These are phyloP conservation scores for Coronaproctus castanopsis DNA, from an alignment of 2,888 invertebrate species.

Conservation along the genomic window DNA sequence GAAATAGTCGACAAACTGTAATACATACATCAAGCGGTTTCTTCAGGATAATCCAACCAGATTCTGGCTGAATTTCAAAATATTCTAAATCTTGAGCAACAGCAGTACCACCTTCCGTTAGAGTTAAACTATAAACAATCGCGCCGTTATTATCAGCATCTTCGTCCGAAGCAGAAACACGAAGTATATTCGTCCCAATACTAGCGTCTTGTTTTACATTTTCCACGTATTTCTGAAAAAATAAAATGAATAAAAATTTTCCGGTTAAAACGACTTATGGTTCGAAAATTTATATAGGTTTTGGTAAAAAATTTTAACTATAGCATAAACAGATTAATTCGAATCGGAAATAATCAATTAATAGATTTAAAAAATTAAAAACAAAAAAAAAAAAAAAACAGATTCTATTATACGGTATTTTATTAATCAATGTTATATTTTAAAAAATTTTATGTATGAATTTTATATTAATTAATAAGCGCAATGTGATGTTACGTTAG, in stretches of 20 bases:
- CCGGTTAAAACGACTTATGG: background rate
- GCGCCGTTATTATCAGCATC: slow-evolving; percentile 94
- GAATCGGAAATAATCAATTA: too few species aligned
- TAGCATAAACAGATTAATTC: too few species aligned
- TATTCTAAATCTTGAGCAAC: slow-evolving; percentile 79
- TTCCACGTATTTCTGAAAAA: slow-evolving; percentile 80
- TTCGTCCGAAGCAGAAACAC: slow-evolving; percentile 89
- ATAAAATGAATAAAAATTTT: slow-evolving; percentile 19
- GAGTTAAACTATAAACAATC: slow-evolving; percentile 74
- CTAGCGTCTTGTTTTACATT: slow-evolving; percentile 93
- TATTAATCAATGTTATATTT: too few species aligned
- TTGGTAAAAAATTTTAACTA: background rate
- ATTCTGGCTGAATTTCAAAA: slow-evolving; percentile 89
- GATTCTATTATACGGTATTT: too few species aligned
- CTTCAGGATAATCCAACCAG: slow-evolving; percentile 90
- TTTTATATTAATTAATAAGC: too few species aligned
- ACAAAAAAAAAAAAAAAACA: too few species aligned
- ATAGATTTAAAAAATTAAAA: too few species aligned
- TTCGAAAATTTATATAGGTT: background rate
- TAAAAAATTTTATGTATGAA: too few species aligned
- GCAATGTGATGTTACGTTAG: too few species aligned
- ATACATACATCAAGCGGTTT: slow-evolving; percentile 90
- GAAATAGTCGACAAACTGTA: slow-evolving; percentile 4
- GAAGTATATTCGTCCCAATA: slow-evolving; percentile 78
- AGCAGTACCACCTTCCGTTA: slow-evolving; percentile 72